These are phyloP conservation scores for Parnassius orleans DNA, from an alignment of 2,888 invertebrate species.

Conservation along the genomic window DNA sequence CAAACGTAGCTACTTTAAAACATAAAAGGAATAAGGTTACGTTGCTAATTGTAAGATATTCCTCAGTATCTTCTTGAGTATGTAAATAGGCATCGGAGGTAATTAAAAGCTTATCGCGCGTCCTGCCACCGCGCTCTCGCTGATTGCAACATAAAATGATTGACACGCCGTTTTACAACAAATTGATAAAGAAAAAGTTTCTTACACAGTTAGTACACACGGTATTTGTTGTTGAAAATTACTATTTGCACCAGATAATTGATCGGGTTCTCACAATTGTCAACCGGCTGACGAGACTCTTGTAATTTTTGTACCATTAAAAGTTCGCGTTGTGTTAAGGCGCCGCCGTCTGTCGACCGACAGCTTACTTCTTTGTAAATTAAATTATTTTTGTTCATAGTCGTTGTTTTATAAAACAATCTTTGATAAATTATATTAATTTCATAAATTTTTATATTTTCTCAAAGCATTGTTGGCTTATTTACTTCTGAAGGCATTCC, in stretches of 20 bases:
- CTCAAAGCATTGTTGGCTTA: slow-evolving; percentile 55
- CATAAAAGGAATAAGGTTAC: slow-evolving; percentile 73
- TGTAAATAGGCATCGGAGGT: slow-evolving; percentile 77
- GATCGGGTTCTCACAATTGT: slow-evolving; percentile 80
- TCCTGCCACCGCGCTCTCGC: slow-evolving; percentile 61
- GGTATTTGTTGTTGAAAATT: slow-evolving; percentile 75
- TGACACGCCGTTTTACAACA: slow-evolving; percentile 73
- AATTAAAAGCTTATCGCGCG: slow-evolving; percentile 78
- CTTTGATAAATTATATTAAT: slow-evolving; percentile 65
- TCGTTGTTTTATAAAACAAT: slow-evolving; percentile 45
- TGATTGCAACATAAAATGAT: slow-evolving; percentile 77
- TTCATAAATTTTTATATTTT: slow-evolving; percentile 66
- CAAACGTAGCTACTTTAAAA: slow-evolving; percentile 54
- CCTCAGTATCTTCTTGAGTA: slow-evolving; percentile 72
- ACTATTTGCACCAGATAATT: slow-evolving; percentile 77
- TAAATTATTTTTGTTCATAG: slow-evolving; percentile 49
- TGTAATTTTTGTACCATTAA: slow-evolving; percentile 64
- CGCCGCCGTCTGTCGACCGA: slow-evolving; percentile 52
- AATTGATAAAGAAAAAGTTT: slow-evolving; percentile 74
- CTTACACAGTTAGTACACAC: slow-evolving; percentile 60
- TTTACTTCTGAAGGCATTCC: slow-evolving; percentile 32
- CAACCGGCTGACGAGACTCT: slow-evolving; percentile 66
- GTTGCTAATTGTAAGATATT: slow-evolving; percentile 77
- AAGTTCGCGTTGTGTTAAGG: slow-evolving; percentile 50
- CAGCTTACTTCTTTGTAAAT: slow-evolving; percentile 49